Evolutionary conservation across 1,140 invertebrate genomes (phyloP).

Genomic region (Drosophila lacteicornis): DNA sequence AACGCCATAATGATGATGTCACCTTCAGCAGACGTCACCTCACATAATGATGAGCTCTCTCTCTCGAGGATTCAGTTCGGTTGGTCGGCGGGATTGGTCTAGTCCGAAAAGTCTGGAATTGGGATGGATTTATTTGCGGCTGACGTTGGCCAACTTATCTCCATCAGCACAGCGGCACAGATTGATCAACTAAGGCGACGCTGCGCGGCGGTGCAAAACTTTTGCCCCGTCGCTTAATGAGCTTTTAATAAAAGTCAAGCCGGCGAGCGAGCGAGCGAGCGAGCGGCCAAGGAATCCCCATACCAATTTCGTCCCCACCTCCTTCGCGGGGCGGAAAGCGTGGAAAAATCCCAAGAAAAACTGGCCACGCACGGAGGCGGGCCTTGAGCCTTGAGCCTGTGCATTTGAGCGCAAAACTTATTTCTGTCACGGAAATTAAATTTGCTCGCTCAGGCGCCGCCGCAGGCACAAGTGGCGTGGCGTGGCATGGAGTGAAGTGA

Average conservation of each 20-base stretch:
- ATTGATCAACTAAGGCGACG: conserved; percentile 54
- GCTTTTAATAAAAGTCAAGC: conserved; percentile 82
- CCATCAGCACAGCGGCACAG: conserved; percentile 39
- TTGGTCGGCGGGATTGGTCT: conserved; percentile 19
- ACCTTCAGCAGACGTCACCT: conserved; percentile 45
- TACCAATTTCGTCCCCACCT: not conserved
- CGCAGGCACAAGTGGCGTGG: conserved; percentile 49
- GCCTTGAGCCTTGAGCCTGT: conserved; percentile 58
- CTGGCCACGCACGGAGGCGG: conserved; percentile 53
- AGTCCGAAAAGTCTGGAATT: conserved; percentile 18
- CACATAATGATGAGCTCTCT: conserved; percentile 45
- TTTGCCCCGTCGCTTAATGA: conserved; percentile 72
- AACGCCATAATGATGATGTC: conserved; percentile 75
- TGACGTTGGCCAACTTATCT: conserved; percentile 48
- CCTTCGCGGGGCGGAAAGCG: conserved; percentile 16
- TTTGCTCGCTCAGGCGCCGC: conserved; percentile 71
- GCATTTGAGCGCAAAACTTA: conserved; percentile 83
- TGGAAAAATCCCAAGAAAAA: conserved; percentile 47
- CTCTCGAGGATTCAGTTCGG: not conserved
- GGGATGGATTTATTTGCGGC: conserved; percentile 67
- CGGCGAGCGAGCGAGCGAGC: conserved; percentile 6
- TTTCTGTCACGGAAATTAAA: conserved; percentile 84
- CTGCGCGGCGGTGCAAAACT: conserved; percentile 48
- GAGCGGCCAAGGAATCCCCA: conserved; percentile 9
- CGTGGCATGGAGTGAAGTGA: conserved; percentile 33